Evolutionary conservation across 2,113 vertebrate species (phyloP), one percentile per base, ranked within the genome.

Genomic region (Zosterops pallidus): DNA sequence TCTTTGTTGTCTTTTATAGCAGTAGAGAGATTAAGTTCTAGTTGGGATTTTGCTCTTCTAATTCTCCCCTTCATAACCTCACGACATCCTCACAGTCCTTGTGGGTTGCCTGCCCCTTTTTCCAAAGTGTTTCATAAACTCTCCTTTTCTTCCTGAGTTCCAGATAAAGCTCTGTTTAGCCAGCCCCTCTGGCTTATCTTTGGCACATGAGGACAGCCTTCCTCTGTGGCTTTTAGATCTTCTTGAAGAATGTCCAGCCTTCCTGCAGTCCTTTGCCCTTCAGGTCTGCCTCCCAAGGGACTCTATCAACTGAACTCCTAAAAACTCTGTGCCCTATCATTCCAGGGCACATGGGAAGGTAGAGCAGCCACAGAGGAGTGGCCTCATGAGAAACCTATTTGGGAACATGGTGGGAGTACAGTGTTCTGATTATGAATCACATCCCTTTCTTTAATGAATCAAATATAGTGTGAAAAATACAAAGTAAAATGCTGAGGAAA

Each of bases 331-430:
- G 37, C 23, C 52, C 9, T 31, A 16, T 46, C 12, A 19, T n/a
- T 16, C 28, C 44, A 52, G 33, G 16, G 33, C 8, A 15, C 5
- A 4, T 39, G 21, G 4, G 0, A 1, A 31, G 4, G 4, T 59
- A 50, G 11, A n/a, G 14, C 10, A 65, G 28, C 17, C 46, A 46
- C 39, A 72, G 24, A 72, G 21, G 14, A 60, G 72, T 59, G 67
- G 47, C 8, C 65, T 84, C 24, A 62, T 53, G n/a, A 52, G 31
- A 88, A 89, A 65, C 1, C 28, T 57, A 46, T 41, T 63, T 15
- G 46, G 21, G 44, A 44, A 29, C 42, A 44, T 35, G 52, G 70
- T 59, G 42, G 63, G 26, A 64, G 35, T 52, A 70, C 19, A 41
- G 41, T 46, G 33, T 78, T 88, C 76, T 91, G 33, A 72, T 53